These are phyloP conservation scores for Drosophila subobscura DNA, from an alignment of 1,140 invertebrate genomes.

Conservation along the genomic window DNA sequence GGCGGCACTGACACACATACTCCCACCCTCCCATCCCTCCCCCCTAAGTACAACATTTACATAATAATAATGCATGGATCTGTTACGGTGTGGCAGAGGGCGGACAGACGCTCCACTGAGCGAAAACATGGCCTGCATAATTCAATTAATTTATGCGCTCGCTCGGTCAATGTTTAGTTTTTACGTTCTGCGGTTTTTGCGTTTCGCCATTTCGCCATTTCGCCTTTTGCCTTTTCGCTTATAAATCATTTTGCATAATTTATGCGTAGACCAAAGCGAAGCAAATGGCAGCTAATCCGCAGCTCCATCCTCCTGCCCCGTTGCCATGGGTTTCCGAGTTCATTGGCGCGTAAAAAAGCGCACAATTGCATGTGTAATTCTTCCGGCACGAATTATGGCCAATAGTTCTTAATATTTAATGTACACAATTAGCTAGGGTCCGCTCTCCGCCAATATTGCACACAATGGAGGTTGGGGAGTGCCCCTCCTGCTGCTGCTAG, in stretches of 20 bases:
- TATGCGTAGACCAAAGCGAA: conserved; percentile 45
- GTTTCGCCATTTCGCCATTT: conserved; percentile 40
- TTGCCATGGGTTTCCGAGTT: background rate
- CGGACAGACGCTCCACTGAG: background rate
- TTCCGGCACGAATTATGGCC: conserved; percentile 31
- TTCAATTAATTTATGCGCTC: conserved; percentile 80
- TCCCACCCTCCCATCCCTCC: conserved; percentile 24
- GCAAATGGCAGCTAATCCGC: conserved; percentile 34
- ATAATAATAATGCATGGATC: conserved; percentile 57
- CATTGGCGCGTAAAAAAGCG: conserved; percentile 37
- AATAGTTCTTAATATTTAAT: conserved; percentile 71
- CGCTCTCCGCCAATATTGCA: conserved; percentile 42
- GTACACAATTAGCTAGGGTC: conserved; percentile 60
- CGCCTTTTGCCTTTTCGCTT: conserved; percentile 51
- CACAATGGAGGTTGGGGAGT: conserved; percentile 20
- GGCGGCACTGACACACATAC: conserved; percentile 29
- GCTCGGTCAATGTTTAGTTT: conserved; percentile 77
- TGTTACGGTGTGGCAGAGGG: conserved; percentile 13
- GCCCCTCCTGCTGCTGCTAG: too few relatives aligned
- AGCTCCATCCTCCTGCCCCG: background rate
- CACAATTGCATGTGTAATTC: conserved; percentile 51
- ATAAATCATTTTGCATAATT: conserved; percentile 81
- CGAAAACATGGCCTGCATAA: conserved; percentile 54
- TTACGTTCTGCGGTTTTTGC: conserved; percentile 40
- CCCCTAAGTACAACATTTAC: conserved; percentile 47